phyloP scores from a whole-genome alignment of 2,888 invertebrate genomes.

The Aphodius granarius region DNA sequence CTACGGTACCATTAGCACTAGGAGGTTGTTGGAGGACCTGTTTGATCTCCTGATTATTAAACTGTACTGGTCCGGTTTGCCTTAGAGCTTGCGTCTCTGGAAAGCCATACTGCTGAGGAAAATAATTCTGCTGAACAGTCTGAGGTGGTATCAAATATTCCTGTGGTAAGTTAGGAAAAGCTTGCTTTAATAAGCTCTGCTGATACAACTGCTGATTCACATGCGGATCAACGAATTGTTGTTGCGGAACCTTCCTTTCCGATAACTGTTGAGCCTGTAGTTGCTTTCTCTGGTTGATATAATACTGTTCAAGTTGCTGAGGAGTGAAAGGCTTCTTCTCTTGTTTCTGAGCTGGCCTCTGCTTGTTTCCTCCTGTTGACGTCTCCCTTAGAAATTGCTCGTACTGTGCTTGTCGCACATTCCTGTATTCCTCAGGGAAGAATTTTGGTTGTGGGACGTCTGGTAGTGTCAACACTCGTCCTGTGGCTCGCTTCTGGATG shows the following conservation, averaged over 20 bases:
- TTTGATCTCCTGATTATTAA: slow-evolving; percentile 3
- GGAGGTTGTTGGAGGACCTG: slow-evolving; percentile 5
- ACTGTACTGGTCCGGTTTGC: slow-evolving; percentile 18
- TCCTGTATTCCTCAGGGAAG: slow-evolving; percentile 40
- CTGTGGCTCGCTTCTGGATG: slow-evolving; percentile 43
- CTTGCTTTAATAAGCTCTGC: slow-evolving; percentile 33
- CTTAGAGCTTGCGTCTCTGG: neutral
- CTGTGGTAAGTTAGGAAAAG: slow-evolving; percentile 8
- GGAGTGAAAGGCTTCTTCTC: slow-evolving; percentile 9
- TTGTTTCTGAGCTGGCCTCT: slow-evolving; percentile 10
- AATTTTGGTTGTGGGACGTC: slow-evolving; percentile 38
- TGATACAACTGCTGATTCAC: slow-evolving; percentile 40
- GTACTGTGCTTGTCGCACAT: slow-evolving; percentile 43
- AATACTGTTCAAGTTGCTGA: slow-evolving; percentile 41
- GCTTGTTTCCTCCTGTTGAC: slow-evolving; percentile 35
- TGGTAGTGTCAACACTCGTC: slow-evolving; percentile 47
- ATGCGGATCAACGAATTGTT: slow-evolving; percentile 35
- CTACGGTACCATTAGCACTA: slow-evolving; percentile 1
- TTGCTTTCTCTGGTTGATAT: slow-evolving; percentile 34
- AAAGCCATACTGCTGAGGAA: slow-evolving; percentile 1
- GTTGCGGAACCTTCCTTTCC: slow-evolving; percentile 39
- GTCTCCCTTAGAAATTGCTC: slow-evolving; percentile 52
- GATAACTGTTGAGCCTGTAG: slow-evolving; percentile 35
- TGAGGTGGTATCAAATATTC: slow-evolving; percentile 24
- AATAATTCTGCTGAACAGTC: slow-evolving; percentile 21